Conservation (phyloP, 2,888 invertebrate species). For the Therioaphis trifolii region DNA sequence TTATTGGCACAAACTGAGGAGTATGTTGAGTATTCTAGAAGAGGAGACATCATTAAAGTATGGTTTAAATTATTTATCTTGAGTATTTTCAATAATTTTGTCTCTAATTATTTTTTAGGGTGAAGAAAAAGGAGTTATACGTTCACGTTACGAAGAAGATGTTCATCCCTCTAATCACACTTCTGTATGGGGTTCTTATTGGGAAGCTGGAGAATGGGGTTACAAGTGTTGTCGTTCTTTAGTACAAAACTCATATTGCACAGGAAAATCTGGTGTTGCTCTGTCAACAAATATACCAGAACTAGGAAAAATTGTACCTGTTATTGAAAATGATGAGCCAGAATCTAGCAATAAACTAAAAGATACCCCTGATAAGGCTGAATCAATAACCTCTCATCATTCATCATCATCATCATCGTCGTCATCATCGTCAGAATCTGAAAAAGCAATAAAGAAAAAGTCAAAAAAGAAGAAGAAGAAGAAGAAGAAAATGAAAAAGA, state of each 20-base stretch:
- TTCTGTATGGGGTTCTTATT: conserved; percentile 95
- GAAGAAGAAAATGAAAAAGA: conserved; percentile 71
- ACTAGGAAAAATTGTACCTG: conserved; percentile 33
- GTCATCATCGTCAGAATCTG: conserved; percentile 64
- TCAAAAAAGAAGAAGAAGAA: too few relatives aligned
- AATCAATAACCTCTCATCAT: not conserved
- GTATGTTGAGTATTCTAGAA: conserved; percentile 94
- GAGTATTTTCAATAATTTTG: not conserved
- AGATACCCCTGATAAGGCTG: not conserved
- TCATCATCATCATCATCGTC: conserved; percentile 64
- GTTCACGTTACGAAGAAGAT: conserved; percentile 95
- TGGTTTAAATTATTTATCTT: conserved; percentile 3
- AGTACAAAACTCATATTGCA: conserved; percentile 89
- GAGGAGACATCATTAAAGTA: conserved; percentile 79
- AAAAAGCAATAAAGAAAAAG: conserved; percentile 67
- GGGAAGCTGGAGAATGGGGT: conserved; percentile 94
- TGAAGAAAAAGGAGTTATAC: conserved; percentile 86
- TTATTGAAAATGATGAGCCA: conserved; percentile 42
- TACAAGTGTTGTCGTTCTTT: conserved; percentile 95
- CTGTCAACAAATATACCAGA: conserved; percentile 48
- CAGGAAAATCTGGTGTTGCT: conserved; percentile 78
- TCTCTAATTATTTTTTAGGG: conserved; percentile 71
- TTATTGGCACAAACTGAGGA: conserved; percentile 94
- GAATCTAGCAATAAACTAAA: conserved; percentile 28
- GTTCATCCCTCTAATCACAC: conserved; percentile 92